Base-by-base conservation (phyloP, 1,140 invertebrate species). In the Pinna nobilis region DNA sequence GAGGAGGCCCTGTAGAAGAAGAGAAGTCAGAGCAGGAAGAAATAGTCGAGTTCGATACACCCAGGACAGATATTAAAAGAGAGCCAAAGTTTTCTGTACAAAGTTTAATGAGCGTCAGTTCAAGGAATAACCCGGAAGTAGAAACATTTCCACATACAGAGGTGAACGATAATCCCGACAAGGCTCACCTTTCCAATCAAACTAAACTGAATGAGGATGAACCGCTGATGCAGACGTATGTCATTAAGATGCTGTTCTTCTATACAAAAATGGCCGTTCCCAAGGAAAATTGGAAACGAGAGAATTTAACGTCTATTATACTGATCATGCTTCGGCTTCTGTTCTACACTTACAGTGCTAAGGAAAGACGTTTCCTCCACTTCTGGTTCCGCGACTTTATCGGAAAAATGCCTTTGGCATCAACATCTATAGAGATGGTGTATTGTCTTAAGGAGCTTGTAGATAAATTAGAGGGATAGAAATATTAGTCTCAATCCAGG, bases 211-310 rank as follows among this genome's bases (percentile, higher is more conserved):
- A 49, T 20, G 30, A 44, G 11, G n/a, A n/a, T 13, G 35, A 65
- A 33, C 61, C 61, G 33, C 28, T 65, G 0, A 33, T 65, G 15
- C 47, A 65, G 28, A 65, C 61, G 9, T 65, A 65, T 49, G 30
- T 49, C 28, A 9, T 65, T 13, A 65, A 65, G 44, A 65, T 65
- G 41, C 47, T 65, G 13, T 39, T 65, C 23, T 65, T 65, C 20
- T 49, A 25, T 7, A 65, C 50, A 44, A 65, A 32, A 44, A 4
- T 65, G 5, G 30, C 35, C 18, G 7, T 32, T n/a, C 41, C 47
- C 20, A 39, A 65, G 0, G 37, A 32, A 30, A 49, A 49, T 15
- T 65, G 61, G 61, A 65, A 13, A 13, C 37, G 39, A 7, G 33
- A 67, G 18, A 53, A 53, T 55, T 53, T 55, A 15, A 20, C 49